Evolutionary conservation across 2,113 vertebrate species (phyloP).

Genomic region (Neomonachus schauinslandi): DNA sequence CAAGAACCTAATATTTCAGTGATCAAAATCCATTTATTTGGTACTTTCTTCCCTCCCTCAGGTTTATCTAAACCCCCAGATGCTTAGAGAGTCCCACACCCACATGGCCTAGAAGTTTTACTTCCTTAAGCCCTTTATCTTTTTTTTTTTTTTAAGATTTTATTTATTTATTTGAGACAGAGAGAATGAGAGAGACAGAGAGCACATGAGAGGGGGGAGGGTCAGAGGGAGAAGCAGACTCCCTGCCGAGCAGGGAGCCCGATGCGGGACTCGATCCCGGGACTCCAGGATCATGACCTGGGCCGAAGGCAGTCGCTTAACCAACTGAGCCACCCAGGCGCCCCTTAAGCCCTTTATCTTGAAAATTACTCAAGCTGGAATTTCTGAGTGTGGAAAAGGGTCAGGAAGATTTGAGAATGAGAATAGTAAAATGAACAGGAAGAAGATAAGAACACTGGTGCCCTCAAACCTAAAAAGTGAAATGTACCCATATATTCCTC

Average conservation of each 20-base stretch:
- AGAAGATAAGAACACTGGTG: background rate
- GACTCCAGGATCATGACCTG: too few relatives aligned
- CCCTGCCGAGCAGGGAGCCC: too few relatives aligned
- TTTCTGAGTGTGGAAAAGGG: background rate
- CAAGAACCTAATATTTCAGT: background rate
- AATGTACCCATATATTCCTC: background rate
- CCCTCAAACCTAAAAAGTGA: background rate
- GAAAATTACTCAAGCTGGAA: background rate
- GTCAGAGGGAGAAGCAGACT: too few relatives aligned
- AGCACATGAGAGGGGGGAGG: too few relatives aligned
- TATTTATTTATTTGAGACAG: too few relatives aligned
- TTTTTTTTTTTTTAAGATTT: too few relatives aligned
- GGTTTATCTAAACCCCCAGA: background rate
- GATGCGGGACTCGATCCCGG: too few relatives aligned
- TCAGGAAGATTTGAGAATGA: background rate
- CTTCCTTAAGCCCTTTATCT: background rate
- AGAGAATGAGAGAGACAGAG: too few relatives aligned
- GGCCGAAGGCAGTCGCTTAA: too few relatives aligned
- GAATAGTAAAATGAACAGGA: background rate
- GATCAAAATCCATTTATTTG: background rate
- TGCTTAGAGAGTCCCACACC: background rate
- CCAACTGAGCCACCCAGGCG: too few relatives aligned
- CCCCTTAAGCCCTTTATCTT: background rate
- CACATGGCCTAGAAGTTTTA: background rate
- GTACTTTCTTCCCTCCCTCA: background rate